A percentile compares a stretch with the other conserved stretches of the same genome.
Evolutionary conservation across 2,113 vertebrate genomes (phyloP).

Genomic region (Protomyctophum bolini): DNA sequence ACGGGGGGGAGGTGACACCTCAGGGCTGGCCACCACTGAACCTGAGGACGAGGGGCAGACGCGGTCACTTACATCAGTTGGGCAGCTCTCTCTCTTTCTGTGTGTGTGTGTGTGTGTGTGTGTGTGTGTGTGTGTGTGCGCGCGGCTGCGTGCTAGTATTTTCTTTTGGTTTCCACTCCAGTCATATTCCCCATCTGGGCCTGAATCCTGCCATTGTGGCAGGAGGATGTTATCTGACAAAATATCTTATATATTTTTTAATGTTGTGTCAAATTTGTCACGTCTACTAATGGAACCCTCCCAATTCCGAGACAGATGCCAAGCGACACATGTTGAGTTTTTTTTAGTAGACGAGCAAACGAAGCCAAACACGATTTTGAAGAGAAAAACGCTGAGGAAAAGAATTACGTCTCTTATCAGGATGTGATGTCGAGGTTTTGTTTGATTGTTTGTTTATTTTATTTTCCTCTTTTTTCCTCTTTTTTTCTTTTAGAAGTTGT

Average conservation of each 20-base stretch:
- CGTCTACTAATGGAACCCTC: slow-evolving; percentile 34
- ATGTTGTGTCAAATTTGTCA: slow-evolving; percentile 43
- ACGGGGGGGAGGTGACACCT: slow-evolving; percentile 66
- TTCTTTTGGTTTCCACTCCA: slow-evolving; percentile 28
- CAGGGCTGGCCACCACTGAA: slow-evolving; percentile 65
- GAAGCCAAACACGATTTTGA: slow-evolving; percentile 2
- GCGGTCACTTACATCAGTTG: slow-evolving; percentile 58
- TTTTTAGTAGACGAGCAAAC: neutral
- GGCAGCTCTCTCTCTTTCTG: too few relatives aligned
- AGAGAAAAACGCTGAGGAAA: neutral
- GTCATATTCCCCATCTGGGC: slow-evolving; percentile 71
- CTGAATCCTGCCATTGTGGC: slow-evolving; percentile 62
- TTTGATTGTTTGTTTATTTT: too few relatives aligned
- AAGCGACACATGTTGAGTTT: slow-evolving; percentile 49
- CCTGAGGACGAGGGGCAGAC: slow-evolving; percentile 72
- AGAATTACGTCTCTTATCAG: too few relatives aligned
- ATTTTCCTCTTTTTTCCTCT: too few relatives aligned
- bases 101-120: slow-evolving; percentile 6
- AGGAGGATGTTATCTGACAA: slow-evolving; percentile 59
- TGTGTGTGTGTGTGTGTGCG: neutral
- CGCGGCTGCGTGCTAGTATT: slow-evolving; percentile 6
- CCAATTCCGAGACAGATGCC: slow-evolving; percentile 66
- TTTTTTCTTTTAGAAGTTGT: too few relatives aligned
- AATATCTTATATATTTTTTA: slow-evolving; percentile 54
- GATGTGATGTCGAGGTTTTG: too few relatives aligned